Conservation (phyloP, 37 sponge, comb jelly and placozoan genomes). For the Agelas oroides region DNA sequence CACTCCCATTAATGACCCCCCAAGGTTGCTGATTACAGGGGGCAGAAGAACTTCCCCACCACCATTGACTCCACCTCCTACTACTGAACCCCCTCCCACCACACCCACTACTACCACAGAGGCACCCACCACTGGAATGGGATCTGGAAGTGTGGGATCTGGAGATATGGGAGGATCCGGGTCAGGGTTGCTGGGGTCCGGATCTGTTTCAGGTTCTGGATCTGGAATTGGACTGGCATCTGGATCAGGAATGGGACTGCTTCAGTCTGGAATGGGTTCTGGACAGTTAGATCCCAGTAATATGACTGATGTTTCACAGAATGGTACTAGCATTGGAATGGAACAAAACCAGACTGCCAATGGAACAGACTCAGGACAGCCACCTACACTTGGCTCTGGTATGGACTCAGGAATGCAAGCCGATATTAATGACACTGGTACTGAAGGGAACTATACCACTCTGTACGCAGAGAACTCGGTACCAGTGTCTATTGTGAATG, state of each 20-base stretch:
- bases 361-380: neutral
- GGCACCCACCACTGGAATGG: neutral
- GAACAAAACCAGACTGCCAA: neutral
- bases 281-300: neutral
- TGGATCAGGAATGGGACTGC: neutral
- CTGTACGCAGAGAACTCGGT: slow-evolving; percentile 57
- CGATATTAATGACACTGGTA: slow-evolving; percentile 9
- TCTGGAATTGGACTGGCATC: slow-evolving; percentile 22
- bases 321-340: no score
- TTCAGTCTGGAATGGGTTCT: neutral
- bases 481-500: slow-evolving; percentile 62
- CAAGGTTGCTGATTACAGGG: slow-evolving; percentile 54
- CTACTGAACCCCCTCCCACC: slow-evolving; percentile 1
- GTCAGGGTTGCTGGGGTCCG: slow-evolving; percentile 12
- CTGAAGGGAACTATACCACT: slow-evolving; percentile 10
- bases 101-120: slow-evolving; percentile 7
- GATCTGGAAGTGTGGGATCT: slow-evolving; percentile 25
- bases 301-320: neutral
- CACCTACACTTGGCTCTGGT: neutral
- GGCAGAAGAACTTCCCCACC: neutral
- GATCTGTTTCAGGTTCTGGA: slow-evolving; percentile 32
- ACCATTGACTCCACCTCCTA: slow-evolving; percentile 4
- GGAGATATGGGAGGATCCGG: slow-evolving; percentile 30
- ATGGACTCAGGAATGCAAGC: neutral
- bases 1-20: slow-evolving; percentile 79